Evolutionary conservation across 2,113 vertebrate genomes (phyloP).

Genomic region (Nycticebus coucang): DNA sequence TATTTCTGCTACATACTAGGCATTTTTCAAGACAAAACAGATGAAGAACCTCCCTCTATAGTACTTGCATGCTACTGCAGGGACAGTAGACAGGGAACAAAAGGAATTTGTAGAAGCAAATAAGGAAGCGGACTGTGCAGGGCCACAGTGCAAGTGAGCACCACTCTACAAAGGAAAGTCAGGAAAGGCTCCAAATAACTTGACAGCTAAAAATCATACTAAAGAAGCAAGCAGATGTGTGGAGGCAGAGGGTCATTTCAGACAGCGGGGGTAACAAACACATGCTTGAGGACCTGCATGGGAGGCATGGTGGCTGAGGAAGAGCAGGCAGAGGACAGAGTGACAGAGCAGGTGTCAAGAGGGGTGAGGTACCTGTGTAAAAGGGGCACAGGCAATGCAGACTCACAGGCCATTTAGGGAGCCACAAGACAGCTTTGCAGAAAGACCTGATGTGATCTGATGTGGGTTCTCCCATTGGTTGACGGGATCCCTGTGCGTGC

Average conservation of each 20-base stretch:
- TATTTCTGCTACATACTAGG: background rate
- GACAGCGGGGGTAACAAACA: too few species aligned
- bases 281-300: background rate
- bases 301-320: background rate
- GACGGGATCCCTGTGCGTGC: background rate
- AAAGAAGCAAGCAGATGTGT: background rate
- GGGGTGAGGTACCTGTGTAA: accelerated
- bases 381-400: accelerated
- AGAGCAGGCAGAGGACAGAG: background rate
- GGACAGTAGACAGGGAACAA: background rate
- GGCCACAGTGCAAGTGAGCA: accelerated
- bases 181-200: background rate
- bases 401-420: accelerated
- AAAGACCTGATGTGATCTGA: background rate
- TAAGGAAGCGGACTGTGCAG: too few species aligned
- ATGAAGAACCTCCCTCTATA: too few species aligned
- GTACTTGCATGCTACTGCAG: too few species aligned
- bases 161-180: background rate
- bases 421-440: background rate
- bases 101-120: too few species aligned
- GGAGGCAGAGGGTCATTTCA: background rate
- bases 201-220: too few species aligned
- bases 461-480: too few species aligned
- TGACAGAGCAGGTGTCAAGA: background rate
- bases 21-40: background rate